Conservation (phyloP, 2,888 invertebrate species). For the Halictus quadricinctus region DNA sequence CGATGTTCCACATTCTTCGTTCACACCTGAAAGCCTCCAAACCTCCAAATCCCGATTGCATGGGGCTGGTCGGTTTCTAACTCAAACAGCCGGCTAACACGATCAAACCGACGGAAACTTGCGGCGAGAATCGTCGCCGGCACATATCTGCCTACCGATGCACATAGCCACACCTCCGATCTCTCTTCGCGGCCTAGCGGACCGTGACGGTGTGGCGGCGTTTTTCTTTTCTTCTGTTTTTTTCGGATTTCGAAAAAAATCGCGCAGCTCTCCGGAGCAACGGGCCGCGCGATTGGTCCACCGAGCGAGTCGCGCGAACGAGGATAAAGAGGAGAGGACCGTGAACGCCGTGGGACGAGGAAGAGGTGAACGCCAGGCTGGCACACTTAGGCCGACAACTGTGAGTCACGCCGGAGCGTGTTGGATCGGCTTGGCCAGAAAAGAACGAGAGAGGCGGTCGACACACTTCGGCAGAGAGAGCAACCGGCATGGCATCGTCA, state of each 20-base stretch:
- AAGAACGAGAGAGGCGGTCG: slow-evolving; percentile 58
- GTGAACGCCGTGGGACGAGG: slow-evolving; percentile 20
- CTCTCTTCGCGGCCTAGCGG: slow-evolving; percentile 48
- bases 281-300: slow-evolving; percentile 40
- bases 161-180: slow-evolving; percentile 58
- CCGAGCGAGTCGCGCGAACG: slow-evolving; percentile 22
- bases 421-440: slow-evolving; percentile 53
- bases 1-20: no score
- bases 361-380: slow-evolving; percentile 46
- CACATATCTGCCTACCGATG: slow-evolving; percentile 54
- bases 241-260: slow-evolving; percentile 40
- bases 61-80: not conserved
- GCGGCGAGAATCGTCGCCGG: slow-evolving; percentile 33
- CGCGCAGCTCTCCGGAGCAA: slow-evolving; percentile 32
- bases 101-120: not conserved
- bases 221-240: not conserved
- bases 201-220: slow-evolving; percentile 44
- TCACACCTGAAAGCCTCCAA: no score
- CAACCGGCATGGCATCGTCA: slow-evolving; percentile 47
- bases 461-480: slow-evolving; percentile 62
- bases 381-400: slow-evolving; percentile 56
- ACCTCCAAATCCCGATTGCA: not conserved
- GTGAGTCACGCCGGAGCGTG: slow-evolving; percentile 52
- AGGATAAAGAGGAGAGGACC: slow-evolving; percentile 53
- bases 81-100: not conserved